Conservation (phyloP, 2,113 vertebrate species). For the Amblyornis subalaris region DNA sequence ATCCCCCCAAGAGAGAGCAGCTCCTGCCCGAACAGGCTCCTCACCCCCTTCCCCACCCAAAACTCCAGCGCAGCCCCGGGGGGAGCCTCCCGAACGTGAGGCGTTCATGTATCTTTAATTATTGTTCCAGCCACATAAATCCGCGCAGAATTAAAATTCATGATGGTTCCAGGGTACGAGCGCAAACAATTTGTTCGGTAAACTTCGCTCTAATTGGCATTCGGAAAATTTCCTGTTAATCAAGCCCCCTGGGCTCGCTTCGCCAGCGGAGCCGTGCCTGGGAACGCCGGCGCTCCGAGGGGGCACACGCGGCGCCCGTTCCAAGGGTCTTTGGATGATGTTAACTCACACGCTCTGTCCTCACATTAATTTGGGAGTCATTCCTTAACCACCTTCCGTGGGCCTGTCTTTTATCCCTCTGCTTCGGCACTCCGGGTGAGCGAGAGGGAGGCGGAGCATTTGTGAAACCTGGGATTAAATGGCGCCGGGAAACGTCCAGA, state of each 20-base stretch:
- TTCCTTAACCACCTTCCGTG: conserved; percentile 36
- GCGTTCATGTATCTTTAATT: conserved; percentile 70
- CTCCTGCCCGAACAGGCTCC: background rate
- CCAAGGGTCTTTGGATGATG: conserved; percentile 55
- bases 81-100: background rate
- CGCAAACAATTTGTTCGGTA: conserved; percentile 81
- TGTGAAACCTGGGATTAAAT: background rate
- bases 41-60: background rate
- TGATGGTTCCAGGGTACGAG: conserved; percentile 81
- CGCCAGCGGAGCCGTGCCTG: conserved; percentile 64
- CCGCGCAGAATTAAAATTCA: conserved; percentile 81
- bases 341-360: conserved; percentile 57
- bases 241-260: conserved; percentile 71
- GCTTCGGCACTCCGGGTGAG: background rate
- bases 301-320: background rate
- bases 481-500: background rate
- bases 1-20: background rate
- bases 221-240: conserved; percentile 78
- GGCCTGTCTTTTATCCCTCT: conserved; percentile 32
- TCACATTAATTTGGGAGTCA: conserved; percentile 52
- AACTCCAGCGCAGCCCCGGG: background rate
- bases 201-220: conserved; percentile 81
- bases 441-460: background rate
- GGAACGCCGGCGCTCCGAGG: conserved; percentile 32
- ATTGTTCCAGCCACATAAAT: conserved; percentile 73